Percentiles rank a stretch among this genome's conserved stretches.
These are phyloP conservation scores for Orthonevra nobilis DNA, from an alignment of 2,888 invertebrate species.

Conservation along the genomic window DNA sequence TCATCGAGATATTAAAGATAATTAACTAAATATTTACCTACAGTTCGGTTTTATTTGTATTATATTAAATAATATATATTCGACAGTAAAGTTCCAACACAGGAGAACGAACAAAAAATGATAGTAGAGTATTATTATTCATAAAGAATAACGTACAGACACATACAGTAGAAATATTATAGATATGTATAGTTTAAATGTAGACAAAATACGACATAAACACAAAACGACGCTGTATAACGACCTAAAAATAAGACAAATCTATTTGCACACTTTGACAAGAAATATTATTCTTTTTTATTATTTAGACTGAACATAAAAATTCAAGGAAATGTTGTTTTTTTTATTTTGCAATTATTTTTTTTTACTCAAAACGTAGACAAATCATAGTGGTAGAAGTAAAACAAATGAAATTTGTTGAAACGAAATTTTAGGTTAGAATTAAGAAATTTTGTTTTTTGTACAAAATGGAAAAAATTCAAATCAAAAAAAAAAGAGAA, in stretches of 20 bases:
- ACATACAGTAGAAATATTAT: conserved; percentile 63
- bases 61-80: conserved; percentile 25
- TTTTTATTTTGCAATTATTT: no score
- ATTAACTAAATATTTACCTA: conserved; percentile 66
- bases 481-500: conserved; percentile 25
- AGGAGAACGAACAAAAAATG: conserved; percentile 53
- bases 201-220: conserved; percentile 67
- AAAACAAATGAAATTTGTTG: conserved; percentile 65
- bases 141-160: conserved; percentile 63
- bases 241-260: conserved; percentile 65
- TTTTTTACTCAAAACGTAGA: conserved; percentile 49
- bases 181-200: conserved; percentile 47
- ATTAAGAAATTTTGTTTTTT: conserved; percentile 19
- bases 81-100: conserved; percentile 60
- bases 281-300: conserved; percentile 8
- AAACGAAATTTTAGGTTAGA: conserved; percentile 24
- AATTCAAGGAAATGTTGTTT: conserved; percentile 33
- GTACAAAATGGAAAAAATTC: conserved; percentile 45
- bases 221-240: conserved; percentile 69
- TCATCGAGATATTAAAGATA: conserved; percentile 45
- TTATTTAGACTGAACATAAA: conserved; percentile 20
- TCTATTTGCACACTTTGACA: conserved; percentile 67
- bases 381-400: conserved; percentile 65
- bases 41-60: conserved; percentile 14
- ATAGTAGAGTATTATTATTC: conserved; percentile 52